A percentile compares a stretch with the other conserved stretches of the same genome.
phyloP scores from a whole-genome alignment of 2,113 vertebrate species.

The Mugil cephalus region DNA sequence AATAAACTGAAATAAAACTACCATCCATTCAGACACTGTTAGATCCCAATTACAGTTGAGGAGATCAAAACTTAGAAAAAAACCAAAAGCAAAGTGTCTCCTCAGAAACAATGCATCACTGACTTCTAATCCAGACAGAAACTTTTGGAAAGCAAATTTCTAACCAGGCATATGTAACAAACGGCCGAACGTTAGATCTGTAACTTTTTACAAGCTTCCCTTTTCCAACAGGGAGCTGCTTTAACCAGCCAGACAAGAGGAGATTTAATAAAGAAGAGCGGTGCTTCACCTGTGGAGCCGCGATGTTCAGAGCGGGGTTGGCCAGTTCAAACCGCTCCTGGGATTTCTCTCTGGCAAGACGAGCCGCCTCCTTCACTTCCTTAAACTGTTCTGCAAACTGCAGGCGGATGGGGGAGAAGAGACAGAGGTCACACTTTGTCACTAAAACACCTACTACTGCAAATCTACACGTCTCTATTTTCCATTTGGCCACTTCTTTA shows the following conservation, averaged over 20 bases:
- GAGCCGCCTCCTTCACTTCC: slow-evolving; percentile 94
- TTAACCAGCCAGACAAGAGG: too few species aligned
- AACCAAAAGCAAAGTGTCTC: background rate
- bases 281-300: slow-evolving; percentile 90
- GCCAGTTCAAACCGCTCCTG: slow-evolving; percentile 95
- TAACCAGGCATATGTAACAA: too few species aligned
- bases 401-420: slow-evolving; percentile 15
- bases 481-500: background rate
- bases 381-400: slow-evolving; percentile 96
- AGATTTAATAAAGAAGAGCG: slow-evolving; percentile 1
- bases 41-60: background rate
- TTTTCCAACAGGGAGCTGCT: too few species aligned
- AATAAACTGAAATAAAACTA: background rate
- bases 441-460: background rate
- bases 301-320: slow-evolving; percentile 89
- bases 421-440: background rate
- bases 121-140: too few species aligned
- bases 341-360: slow-evolving; percentile 93
- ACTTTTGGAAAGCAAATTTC: too few species aligned
- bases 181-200: too few species aligned
- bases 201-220: too few species aligned
- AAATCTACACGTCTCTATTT: too few species aligned
- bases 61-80: background rate
- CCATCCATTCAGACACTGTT: background rate
- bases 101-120: background rate